These are phyloP conservation scores for Grallaria varia DNA, from an alignment of 2,113 vertebrate species.

Conservation along the genomic window DNA sequence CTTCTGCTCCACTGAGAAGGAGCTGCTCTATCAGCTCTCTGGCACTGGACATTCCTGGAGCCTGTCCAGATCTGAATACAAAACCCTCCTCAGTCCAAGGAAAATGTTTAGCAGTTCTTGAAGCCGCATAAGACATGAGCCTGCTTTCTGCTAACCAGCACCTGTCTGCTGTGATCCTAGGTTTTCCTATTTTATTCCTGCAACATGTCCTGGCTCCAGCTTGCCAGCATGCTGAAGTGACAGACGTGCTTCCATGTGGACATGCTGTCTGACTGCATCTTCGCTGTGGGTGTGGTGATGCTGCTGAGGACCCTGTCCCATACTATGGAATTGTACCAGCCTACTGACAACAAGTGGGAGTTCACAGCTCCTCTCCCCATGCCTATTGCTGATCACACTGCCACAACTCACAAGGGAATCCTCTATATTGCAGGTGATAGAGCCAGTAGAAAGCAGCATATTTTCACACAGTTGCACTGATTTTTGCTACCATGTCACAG, in stretches of 20 bases:
- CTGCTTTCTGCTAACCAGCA: background rate
- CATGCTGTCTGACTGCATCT: background rate
- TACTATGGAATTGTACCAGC: constrained; percentile 42
- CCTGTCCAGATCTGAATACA: background rate
- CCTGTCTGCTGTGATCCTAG: background rate
- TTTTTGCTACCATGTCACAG: background rate
- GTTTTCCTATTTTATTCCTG: constrained; percentile 62
- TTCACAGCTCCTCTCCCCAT: background rate
- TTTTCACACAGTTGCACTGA: background rate
- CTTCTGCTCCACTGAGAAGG: background rate
- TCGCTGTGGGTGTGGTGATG: constrained; percentile 49
- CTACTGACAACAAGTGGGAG: constrained; percentile 41
- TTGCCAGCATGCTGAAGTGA: constrained; percentile 41
- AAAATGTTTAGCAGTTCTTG: background rate
- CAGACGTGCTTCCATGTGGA: constrained; percentile 29
- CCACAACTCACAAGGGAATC: constrained; percentile 57
- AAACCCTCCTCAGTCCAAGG: background rate
- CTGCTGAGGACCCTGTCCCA: constrained; percentile 46
- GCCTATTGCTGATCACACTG: constrained; percentile 52
- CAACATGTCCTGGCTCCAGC: constrained; percentile 49
- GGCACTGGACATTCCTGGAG: background rate
- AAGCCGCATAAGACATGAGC: background rate
- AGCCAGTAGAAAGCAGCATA: background rate
- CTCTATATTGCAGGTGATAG: constrained; percentile 59
- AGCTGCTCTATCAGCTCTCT: background rate